phyloP scores from a whole-genome alignment of 2,888 invertebrate genomes.

The Morpho achilles region DNA sequence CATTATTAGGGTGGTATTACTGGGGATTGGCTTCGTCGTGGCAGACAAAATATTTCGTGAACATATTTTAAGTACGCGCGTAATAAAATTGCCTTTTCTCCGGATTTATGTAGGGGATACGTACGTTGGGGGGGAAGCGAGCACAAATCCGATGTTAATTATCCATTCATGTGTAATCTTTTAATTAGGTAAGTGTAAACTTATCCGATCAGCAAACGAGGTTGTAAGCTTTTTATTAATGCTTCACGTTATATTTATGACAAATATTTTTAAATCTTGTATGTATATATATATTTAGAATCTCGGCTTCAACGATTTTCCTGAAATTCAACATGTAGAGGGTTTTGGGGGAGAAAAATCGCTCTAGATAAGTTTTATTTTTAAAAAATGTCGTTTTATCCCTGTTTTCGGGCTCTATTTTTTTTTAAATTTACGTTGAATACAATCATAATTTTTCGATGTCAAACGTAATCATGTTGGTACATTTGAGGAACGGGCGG shows the following conservation, averaged over 20 bases:
- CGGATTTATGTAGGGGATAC: conserved; percentile 40
- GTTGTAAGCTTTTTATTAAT: too few species aligned
- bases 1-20: conserved; percentile 25
- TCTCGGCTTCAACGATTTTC: too few species aligned
- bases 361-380: too few species aligned
- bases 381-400: too few species aligned
- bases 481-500: too few species aligned
- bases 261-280: background rate
- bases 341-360: too few species aligned
- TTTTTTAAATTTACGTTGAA: too few species aligned
- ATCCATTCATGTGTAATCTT: conserved; percentile 71
- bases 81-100: conserved; percentile 40
- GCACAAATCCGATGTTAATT: conserved; percentile 68
- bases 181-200: conserved; percentile 71
- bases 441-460: too few species aligned
- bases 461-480: too few species aligned
- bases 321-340: too few species aligned
- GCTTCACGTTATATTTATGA: too few species aligned
- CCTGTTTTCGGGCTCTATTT: too few species aligned
- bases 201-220: conserved; percentile 47
- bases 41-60: conserved; percentile 23
- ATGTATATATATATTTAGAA: background rate
- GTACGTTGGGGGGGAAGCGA: conserved; percentile 49
- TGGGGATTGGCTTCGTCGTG: conserved; percentile 14
- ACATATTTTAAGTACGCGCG: conserved; percentile 31